Evolutionary conservation across 2,888 invertebrate species (phyloP).

Genomic region (Physocephala rufipes): DNA sequence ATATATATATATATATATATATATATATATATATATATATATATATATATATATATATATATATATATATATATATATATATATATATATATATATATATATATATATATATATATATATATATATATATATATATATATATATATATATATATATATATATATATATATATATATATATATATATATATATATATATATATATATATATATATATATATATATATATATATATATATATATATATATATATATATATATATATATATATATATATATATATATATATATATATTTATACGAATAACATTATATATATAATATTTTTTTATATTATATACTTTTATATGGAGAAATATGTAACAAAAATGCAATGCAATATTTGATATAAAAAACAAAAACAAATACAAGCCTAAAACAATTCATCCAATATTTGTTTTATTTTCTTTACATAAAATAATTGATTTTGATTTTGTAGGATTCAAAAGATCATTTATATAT

Average conservation of each 20-base stretch:
- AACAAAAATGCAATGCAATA: conserved; percentile 38
- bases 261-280: too few species aligned
- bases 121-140: conserved; percentile 20
- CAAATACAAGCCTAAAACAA: conserved; percentile 9
- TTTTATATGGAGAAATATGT: neutral
- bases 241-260: too few species aligned
- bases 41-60: too few species aligned
- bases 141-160: conserved; percentile 25
- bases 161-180: too few species aligned
- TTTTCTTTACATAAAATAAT: neutral
- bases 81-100: neutral
- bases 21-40: too few species aligned
- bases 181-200: too few species aligned
- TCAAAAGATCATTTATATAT: too few species aligned
- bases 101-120: conserved; percentile 24
- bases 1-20: too few species aligned
- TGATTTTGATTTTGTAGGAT: too few species aligned
- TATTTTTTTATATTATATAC: conserved; percentile 20
- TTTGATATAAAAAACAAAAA: conserved; percentile 29
- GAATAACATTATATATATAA: conserved; percentile 25
- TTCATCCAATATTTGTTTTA: neutral
- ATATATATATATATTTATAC: conserved; percentile 28
- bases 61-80: neutral
- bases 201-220: too few species aligned
- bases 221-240: too few species aligned